Evolutionary conservation across 2,113 vertebrate genomes (phyloP).

Genomic region (Thinocorus orbignyianus): DNA sequence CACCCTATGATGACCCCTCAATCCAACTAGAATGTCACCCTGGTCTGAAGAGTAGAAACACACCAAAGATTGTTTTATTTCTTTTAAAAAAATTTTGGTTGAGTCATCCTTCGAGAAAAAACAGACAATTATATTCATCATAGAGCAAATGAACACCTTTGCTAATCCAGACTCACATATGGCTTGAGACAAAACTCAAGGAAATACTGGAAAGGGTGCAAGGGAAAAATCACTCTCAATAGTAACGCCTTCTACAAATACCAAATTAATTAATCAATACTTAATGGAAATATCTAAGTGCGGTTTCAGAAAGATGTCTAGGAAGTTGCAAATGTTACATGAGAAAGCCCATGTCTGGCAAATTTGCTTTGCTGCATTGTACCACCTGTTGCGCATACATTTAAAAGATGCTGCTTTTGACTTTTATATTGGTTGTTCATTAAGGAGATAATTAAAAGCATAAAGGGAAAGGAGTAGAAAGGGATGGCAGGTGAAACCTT

Average conservation of each 20-base stretch:
- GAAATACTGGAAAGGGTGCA: background rate
- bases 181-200: background rate
- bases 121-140: background rate
- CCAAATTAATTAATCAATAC: background rate
- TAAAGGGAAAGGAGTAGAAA: slow-evolving; percentile 10
- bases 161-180: background rate
- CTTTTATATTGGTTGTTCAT: background rate
- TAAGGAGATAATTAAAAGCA: slow-evolving; percentile 25
- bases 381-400: background rate
- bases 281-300: background rate
- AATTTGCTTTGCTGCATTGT: background rate
- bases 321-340: background rate
- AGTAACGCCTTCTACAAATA: background rate
- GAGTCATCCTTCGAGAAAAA: background rate
- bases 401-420: slow-evolving; percentile 13
- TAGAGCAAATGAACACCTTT: background rate
- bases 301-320: background rate
- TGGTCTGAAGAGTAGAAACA: background rate
- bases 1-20: background rate
- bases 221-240: background rate
- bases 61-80: background rate
- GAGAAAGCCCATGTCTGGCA: background rate
- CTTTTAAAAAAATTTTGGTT: background rate
- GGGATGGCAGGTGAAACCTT: background rate
- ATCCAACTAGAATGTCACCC: background rate